Conservation (phyloP, 2,797 vertebrate species). For the Salarias fasciatus region DNA sequence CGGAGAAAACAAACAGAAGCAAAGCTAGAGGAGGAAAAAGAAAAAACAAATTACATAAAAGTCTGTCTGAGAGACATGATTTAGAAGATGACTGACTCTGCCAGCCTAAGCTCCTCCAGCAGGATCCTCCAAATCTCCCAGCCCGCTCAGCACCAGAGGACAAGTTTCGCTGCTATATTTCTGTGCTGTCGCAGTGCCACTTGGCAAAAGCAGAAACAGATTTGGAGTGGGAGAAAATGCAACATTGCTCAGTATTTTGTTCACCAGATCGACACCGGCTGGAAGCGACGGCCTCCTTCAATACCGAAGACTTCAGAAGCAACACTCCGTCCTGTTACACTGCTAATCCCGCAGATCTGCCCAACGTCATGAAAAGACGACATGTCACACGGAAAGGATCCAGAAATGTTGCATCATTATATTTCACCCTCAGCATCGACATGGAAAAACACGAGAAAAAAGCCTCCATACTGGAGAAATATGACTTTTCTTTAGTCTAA, state of each 20-base stretch:
- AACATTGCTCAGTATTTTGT: constrained; percentile 7
- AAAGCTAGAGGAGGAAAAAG: background rate
- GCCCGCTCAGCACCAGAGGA: background rate
- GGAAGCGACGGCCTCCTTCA: constrained; percentile 31
- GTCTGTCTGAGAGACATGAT: constrained; percentile 1
- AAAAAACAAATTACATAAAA: constrained; percentile 1
- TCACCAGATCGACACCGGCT: constrained; percentile 1
- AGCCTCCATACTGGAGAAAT: too few relatives aligned
- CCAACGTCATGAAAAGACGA: too few relatives aligned
- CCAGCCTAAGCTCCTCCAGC: constrained; percentile 36
- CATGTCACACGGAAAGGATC: too few relatives aligned
- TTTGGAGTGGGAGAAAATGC: constrained; percentile 48
- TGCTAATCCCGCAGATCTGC: too few relatives aligned
- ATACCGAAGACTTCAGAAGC: constrained; percentile 3
- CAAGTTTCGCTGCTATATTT: constrained; percentile 1
- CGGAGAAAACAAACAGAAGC: background rate
- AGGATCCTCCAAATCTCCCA: background rate
- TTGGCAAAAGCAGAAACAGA: constrained; percentile 43
- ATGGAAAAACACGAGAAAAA: too few relatives aligned
- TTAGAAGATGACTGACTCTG: constrained; percentile 9
- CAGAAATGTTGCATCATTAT: too few relatives aligned
- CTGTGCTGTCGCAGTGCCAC: constrained; percentile 12
- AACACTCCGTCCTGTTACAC: background rate
- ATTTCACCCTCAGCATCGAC: too few relatives aligned
- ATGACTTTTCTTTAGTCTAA: too few relatives aligned